Evolutionary conservation across 1,140 invertebrate genomes (phyloP), one percentile per base, ranked within the genome.

Genomic region (Reticulitermes speratus): DNA sequence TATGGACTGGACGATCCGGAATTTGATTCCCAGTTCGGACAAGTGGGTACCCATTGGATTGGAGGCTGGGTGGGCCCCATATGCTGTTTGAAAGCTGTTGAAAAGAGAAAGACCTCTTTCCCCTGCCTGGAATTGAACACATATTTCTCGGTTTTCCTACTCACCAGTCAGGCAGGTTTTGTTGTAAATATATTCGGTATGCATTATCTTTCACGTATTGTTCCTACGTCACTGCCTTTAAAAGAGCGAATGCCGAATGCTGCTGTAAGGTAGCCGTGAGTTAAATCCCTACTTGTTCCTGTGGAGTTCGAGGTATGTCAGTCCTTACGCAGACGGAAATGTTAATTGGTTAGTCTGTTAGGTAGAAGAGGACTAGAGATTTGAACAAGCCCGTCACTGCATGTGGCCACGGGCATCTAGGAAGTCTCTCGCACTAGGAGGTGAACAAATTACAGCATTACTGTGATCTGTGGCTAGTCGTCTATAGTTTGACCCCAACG

Each of bases 401-500:
- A 30, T 75, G 65, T 9, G n/a, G 65, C 65, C 65, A 75, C 8
- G 65, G 19, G 52, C 52, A 55, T 16, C 3, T 5, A 19, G 19
- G 52, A 55, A 55, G 52, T 9, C 65, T 6, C 65, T 75, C 65
- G 65, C 65, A 30, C 65, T 75, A 75, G 65, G 65, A 75, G 65
- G 65, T 25, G 25, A 75, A 75, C 65, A 75, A 75, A 75, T 75
- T 75, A 75, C 65, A 75, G 65, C 25, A n/a, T 75, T 75, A 75
- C 25, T 30, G 65, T 75, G 65, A 30, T 30, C 65, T 75, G 65
- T 30, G 65, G 65, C n/a, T 30, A 75, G 65, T 30, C 52, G 19
- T 16, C 52, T 55, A 12, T 55, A 2, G 19, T 16, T 19, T 25
- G 65, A 75, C 8, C 25, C 65, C 25, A 75, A 75, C n/a, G n/a